These are phyloP conservation scores for Dicrostonyx torquatus DNA, from an alignment of 2,797 vertebrate species.

Conservation along the genomic window DNA sequence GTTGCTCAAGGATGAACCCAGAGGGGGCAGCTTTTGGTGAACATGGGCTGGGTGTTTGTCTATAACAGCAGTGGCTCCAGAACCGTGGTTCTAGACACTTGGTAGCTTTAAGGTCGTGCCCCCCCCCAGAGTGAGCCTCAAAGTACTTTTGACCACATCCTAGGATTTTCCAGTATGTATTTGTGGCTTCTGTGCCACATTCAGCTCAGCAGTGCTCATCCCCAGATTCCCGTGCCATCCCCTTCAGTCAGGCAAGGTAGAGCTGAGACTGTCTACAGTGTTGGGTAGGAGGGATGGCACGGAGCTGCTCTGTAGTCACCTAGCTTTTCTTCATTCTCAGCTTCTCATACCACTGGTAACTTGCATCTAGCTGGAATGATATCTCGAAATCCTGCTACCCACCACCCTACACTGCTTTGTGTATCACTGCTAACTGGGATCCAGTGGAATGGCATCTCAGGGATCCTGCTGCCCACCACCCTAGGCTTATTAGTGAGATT, in stretches of 20 bases:
- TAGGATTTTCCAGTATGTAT: neutral
- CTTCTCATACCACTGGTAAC: neutral
- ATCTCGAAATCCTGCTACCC: no score
- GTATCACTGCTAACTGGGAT: neutral
- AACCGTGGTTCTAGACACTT: neutral
- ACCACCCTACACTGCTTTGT: neutral
- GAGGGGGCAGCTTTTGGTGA: neutral
- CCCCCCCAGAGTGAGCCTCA: neutral
- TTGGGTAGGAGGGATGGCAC: rapidly evolving
- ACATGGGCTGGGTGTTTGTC: neutral
- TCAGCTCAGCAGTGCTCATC: neutral
- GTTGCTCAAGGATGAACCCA: neutral
- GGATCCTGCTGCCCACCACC: neutral
- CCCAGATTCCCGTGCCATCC: neutral
- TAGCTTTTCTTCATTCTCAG: neutral
- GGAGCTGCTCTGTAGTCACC: neutral
- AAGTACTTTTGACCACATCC: neutral
- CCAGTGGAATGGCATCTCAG: neutral
- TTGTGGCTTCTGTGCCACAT: rapidly evolving
- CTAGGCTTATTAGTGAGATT: neutral
- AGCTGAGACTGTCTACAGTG: neutral
- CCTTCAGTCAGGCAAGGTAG: neutral
- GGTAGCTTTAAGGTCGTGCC: neutral
- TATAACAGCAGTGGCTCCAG: neutral
- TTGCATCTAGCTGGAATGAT: neutral